Conservation (phyloP, 2,797 vertebrate species). For the Premnoplex brunnescens region DNA sequence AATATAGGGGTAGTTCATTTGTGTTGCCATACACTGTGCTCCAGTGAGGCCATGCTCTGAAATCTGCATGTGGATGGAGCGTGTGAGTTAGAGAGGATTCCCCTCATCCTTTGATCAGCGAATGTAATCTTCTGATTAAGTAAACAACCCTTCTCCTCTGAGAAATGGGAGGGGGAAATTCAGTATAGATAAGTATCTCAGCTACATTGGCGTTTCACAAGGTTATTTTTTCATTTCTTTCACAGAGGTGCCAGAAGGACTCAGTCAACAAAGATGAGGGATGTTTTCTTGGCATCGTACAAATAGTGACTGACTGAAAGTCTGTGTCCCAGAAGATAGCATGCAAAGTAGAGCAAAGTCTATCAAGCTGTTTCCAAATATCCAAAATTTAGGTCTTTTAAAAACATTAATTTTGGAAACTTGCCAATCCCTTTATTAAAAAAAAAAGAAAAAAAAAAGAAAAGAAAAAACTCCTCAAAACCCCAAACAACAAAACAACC, state of each 20-base stretch:
- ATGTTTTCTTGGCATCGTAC: not conserved
- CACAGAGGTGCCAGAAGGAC: not conserved
- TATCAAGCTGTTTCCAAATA: not conserved
- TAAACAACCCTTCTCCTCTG: constrained; percentile 2
- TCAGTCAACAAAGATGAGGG: not conserved
- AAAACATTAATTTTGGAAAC: not conserved
- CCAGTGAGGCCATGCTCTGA: not conserved
- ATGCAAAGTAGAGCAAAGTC: not conserved
- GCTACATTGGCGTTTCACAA: not conserved
- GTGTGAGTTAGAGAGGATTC: not conserved
- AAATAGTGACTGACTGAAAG: not conserved
- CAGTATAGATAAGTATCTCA: not conserved
- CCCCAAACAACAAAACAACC: not conserved
- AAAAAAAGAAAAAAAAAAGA: not conserved
- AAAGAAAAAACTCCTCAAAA: not conserved
- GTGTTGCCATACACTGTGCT: not conserved
- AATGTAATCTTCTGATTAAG: constrained; percentile 43
- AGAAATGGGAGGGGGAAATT: not conserved
- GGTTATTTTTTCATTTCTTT: not conserved
- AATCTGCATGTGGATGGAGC: not conserved
- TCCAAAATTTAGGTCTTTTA: not conserved
- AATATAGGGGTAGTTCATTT: constrained; percentile 49
- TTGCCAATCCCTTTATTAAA: not conserved
- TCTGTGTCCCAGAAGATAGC: not conserved
- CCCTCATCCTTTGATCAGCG: not conserved